Conservation (phyloP, 64 coral and sea anemone species). For the Montipora cactus region DNA sequence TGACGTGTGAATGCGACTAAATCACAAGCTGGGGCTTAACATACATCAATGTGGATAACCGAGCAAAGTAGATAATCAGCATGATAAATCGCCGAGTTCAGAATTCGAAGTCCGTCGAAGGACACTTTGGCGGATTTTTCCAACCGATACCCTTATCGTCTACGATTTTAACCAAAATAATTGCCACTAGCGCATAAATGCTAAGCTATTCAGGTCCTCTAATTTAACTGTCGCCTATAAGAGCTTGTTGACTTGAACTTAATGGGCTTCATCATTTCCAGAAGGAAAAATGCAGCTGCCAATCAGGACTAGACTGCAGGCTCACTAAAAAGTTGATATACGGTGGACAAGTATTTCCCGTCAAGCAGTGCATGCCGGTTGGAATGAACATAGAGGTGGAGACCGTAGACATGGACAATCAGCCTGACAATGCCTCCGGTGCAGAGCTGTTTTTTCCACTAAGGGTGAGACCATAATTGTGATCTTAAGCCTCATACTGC, state of each 20-base stretch:
- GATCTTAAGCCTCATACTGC: too few relatives aligned
- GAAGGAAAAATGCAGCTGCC: slow-evolving; percentile 18
- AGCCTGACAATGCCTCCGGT: background rate
- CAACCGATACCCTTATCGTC: too few relatives aligned
- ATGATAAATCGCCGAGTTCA: too few relatives aligned
- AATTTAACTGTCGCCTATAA: background rate
- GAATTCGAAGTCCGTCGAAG: too few relatives aligned
- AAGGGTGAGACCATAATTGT: background rate
- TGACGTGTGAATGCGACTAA: too few relatives aligned
- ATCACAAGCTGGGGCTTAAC: too few relatives aligned
- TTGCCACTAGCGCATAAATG: too few relatives aligned
- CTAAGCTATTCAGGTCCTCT: too few relatives aligned
- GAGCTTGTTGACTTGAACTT: background rate
- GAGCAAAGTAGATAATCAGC: too few relatives aligned
- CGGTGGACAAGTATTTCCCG: background rate
- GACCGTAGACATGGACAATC: background rate
- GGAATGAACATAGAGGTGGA: slow-evolving; percentile 7
- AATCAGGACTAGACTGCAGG: background rate
- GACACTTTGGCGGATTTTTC: too few relatives aligned
- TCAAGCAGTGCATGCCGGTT: slow-evolving; percentile 15
- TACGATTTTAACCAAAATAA: too few relatives aligned
- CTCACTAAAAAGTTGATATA: slow-evolving; percentile 18
- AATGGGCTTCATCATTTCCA: background rate
- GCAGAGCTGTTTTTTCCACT: background rate
- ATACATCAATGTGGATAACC: too few relatives aligned